Base-by-base conservation (phyloP, 2,797 vertebrate species). In the Rhinogobio ventralis region DNA sequence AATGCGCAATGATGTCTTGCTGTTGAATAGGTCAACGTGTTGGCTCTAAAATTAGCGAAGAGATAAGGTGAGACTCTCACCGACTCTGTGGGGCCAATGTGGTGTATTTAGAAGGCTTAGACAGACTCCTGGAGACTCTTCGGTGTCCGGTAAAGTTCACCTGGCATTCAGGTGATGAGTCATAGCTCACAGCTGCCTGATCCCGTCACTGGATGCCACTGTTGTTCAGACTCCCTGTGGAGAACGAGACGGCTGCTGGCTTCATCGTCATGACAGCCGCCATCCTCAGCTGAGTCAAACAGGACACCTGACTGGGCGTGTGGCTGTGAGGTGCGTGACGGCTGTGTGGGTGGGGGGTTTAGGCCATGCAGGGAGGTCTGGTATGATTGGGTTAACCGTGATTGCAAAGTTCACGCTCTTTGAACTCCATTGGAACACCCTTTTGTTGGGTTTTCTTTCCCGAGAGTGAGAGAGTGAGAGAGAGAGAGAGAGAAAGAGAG, bases 121-220 rank as follows among this genome's bases (percentile, higher is more conserved):
- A 42, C 71, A 53, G 83, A 79, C 68, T 87, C 88, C 85, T 82
- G 89, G 88, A 88, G 89, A 80, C 78, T 82, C 82, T 85, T 67
- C 25, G 20, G 81, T 60, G 75, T 81, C 80, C 72, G 1, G 75
- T 79, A 89, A 89, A 90, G 88, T 89, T 90, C 89, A 89, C 87
- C 89, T 88, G 86, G 88, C 88, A 87, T 86, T 86, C 88, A 89
- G 87, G 86, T 90, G 87, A 85, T 88, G 88, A 90, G 82, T 89
- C 87, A 89, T 73, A 74, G 79, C 84, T 57, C 84, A 13, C 55
- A n/a, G 75, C 79, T 78, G 57, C 81, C 87, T 83, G 76, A 68
- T 66, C 84, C 86, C 85, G 82, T 88, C 89, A 89, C 82, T 69
- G 67, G 84, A 85, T 86, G 88, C 87, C 88, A 89, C 74, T 86